phyloP scores from a whole-genome alignment of 2,888 invertebrate genomes.

The Melieria omissa region DNA sequence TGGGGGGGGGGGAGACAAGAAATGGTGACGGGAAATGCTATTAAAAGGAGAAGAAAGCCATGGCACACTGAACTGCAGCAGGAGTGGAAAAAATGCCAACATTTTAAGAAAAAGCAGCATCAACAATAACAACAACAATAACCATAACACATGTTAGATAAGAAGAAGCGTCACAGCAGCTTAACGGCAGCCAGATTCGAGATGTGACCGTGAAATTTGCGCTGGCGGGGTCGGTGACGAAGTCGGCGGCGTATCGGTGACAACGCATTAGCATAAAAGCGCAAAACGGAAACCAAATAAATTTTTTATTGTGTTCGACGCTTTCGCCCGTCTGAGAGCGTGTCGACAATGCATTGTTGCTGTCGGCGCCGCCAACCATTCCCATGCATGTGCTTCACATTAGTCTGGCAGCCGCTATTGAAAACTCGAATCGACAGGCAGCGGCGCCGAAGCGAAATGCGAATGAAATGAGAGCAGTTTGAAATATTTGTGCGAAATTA shows the following conservation, averaged over 20 bases:
- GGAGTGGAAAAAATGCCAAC: neutral
- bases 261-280: conserved; percentile 10
- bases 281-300: conserved; percentile 15
- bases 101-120: neutral
- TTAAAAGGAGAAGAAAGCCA: too few relatives aligned
- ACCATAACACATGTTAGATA: neutral
- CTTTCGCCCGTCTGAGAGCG: too few relatives aligned
- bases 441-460: too few relatives aligned
- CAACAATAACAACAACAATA: neutral
- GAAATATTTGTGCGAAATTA: too few relatives aligned
- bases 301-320: conserved; percentile 3
- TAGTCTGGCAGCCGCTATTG: neutral
- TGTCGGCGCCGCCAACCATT: too few relatives aligned
- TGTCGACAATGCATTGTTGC: too few relatives aligned
- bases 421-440: too few relatives aligned
- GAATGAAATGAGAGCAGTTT: too few relatives aligned
- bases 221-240: too few relatives aligned
- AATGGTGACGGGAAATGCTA: too few relatives aligned
- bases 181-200: neutral
- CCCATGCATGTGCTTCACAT: neutral
- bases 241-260: neutral
- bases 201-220: neutral
- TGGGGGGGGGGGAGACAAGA: too few relatives aligned
- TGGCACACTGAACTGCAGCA: too few relatives aligned
- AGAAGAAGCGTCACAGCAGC: neutral